Conservation (phyloP, 2,113 vertebrate genomes). For the Onychorhynchus coronatus region DNA sequence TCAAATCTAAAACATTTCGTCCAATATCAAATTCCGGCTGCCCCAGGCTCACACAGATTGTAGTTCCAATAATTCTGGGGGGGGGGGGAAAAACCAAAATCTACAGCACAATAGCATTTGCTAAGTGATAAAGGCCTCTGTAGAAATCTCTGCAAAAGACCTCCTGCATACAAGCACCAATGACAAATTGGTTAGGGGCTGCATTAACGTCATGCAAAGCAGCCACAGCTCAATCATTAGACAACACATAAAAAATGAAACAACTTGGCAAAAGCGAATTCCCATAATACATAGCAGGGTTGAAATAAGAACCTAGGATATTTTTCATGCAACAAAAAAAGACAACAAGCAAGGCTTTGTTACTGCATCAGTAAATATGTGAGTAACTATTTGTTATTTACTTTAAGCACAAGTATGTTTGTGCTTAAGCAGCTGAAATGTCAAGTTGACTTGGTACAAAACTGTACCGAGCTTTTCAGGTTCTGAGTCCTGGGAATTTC, state of each 20-base stretch:
- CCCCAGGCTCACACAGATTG: slow-evolving; percentile 69
- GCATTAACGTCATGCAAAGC: background rate
- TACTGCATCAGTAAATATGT: background rate
- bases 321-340: background rate
- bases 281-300: background rate
- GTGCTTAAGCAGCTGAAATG: background rate
- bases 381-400: background rate
- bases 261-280: background rate
- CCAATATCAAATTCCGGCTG: slow-evolving; percentile 92
- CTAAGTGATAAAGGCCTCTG: background rate
- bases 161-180: background rate
- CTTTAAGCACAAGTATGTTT: background rate
- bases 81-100: accelerated
- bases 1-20: slow-evolving; percentile 90
- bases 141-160: background rate
- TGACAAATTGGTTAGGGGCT: background rate
- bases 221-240: background rate
- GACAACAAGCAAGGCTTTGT: background rate
- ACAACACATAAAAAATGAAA: background rate
- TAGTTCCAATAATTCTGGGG: slow-evolving; percentile 83
- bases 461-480: background rate
- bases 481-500: background rate
- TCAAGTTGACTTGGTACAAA: background rate
- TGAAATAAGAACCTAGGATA: background rate
- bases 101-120: background rate